Conservation (phyloP, 2,797 vertebrate species). For the Ceryle rudis region DNA sequence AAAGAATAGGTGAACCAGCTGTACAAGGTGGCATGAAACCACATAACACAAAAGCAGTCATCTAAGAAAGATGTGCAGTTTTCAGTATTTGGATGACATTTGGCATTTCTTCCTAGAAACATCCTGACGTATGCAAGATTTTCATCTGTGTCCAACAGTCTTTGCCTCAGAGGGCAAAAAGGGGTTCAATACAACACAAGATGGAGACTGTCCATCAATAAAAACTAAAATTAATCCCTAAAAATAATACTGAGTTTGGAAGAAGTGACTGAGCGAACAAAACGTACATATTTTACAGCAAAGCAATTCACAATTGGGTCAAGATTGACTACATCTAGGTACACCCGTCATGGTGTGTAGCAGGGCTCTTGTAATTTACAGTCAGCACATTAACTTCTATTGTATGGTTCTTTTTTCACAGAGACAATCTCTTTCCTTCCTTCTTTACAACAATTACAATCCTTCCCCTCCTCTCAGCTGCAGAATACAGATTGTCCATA, state of each 20-base stretch:
- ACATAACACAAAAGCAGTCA: neutral
- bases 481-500: neutral
- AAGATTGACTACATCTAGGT: neutral
- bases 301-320: fast-evolving
- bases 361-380: neutral
- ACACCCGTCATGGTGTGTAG: no score
- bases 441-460: neutral
- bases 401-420: neutral
- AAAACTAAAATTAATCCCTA: neutral
- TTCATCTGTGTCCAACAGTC: neutral
- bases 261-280: neutral
- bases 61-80: neutral
- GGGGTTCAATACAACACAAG: neutral
- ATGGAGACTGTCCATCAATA: neutral
- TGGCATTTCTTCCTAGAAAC: neutral
- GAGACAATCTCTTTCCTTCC: neutral
- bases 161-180: neutral
- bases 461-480: neutral
- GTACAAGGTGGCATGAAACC: neutral
- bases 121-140: neutral
- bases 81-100: neutral
- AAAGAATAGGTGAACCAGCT: neutral
- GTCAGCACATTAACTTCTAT: neutral
- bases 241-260: neutral
- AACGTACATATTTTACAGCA: fast-evolving